phyloP scores from a whole-genome alignment of 2,113 vertebrate genomes.

The Caretta caretta region DNA sequence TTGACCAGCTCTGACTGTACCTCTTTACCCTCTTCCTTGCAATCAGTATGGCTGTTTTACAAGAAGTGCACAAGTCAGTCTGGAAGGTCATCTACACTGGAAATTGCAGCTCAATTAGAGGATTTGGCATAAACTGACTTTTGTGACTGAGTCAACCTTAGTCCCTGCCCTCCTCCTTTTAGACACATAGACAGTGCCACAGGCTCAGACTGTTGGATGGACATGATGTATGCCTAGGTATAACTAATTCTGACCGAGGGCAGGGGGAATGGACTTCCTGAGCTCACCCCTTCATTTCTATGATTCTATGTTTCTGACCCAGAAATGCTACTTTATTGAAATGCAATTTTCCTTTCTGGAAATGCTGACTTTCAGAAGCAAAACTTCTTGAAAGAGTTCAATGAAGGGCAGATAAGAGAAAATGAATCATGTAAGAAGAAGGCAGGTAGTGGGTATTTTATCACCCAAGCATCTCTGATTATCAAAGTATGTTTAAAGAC shows the following conservation, averaged over 20 bases:
- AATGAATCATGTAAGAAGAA: not conserved
- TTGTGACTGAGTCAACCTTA: not conserved
- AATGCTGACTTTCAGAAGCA: not conserved
- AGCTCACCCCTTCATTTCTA: not conserved
- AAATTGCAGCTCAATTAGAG: not conserved
- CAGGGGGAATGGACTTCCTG: not conserved
- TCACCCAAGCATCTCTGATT: not conserved
- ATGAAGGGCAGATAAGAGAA: not conserved
- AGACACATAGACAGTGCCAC: not conserved
- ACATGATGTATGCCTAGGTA: not conserved
- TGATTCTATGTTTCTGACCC: not conserved
- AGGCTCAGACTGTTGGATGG: not conserved
- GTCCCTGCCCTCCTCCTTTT: not conserved
- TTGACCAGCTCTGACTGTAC: not conserved
- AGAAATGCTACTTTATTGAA: not conserved
- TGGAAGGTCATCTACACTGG: not conserved
- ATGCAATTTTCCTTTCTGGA: not conserved
- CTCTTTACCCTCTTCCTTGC: not conserved
- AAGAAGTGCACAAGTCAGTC: not conserved
- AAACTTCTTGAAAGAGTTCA: not conserved
- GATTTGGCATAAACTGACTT: accelerated
- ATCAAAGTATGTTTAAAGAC: not conserved
- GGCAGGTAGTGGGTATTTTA: not conserved
- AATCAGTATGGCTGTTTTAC: not conserved
- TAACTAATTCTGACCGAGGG: not conserved